Evolutionary conservation across 37 sponge, comb jelly and placozoan genomes (phyloP).

Genomic region (Amphimedon queenslandica): DNA sequence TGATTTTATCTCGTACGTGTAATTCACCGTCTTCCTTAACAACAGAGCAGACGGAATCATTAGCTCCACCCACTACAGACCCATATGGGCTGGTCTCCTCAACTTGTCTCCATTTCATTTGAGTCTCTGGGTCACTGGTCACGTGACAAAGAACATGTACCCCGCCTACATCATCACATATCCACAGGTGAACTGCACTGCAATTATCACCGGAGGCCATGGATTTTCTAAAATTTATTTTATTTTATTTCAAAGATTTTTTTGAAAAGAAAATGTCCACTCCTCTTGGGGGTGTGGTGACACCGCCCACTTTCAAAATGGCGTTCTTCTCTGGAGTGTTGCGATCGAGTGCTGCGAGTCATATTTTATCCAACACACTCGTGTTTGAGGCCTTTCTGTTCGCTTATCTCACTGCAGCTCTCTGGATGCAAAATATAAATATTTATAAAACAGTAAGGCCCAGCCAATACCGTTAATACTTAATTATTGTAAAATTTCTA

Average conservation of each 20-base stretch:
- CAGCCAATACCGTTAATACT: neutral
- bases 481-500: neutral
- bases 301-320: too few relatives aligned
- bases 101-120: constrained; percentile 15
- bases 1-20: constrained; percentile 24
- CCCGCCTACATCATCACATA: constrained; percentile 23
- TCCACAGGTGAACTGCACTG: constrained; percentile 13
- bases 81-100: constrained; percentile 6
- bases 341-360: constrained; percentile 61
- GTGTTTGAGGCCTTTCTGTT: constrained; percentile 67
- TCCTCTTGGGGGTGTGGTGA: too few relatives aligned
- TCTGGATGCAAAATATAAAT: constrained; percentile 66
- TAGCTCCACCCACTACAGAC: constrained; percentile 11
- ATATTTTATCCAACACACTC: constrained; percentile 35
- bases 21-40: constrained; percentile 12
- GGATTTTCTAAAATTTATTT: too few relatives aligned
- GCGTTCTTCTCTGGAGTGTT: neutral
- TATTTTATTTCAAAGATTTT: too few relatives aligned
- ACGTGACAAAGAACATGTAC: constrained; percentile 10
- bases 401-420: constrained; percentile 42
- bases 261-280: too few relatives aligned
- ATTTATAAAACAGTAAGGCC: constrained; percentile 68
- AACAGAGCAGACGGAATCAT: constrained; percentile 19
- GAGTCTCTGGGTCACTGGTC: neutral
- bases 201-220: too few relatives aligned